A percentile compares a stretch with the other conserved stretches of the same genome.
Evolutionary conservation across 2,888 invertebrate species (phyloP).

Genomic region (Tinea trinotella): DNA sequence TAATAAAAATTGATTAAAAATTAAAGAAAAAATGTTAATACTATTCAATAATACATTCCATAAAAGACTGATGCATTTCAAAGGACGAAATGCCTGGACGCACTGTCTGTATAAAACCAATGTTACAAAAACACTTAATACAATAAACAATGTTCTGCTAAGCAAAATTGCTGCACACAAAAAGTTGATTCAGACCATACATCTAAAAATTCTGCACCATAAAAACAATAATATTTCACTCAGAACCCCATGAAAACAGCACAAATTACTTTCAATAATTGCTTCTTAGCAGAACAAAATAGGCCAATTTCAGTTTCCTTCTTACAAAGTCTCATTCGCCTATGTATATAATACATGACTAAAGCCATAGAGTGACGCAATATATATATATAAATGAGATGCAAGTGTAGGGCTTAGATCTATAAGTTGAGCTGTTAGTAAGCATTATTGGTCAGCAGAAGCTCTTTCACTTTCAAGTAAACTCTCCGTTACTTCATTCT

Average conservation of each 20-base stretch:
- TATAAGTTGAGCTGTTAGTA: slow-evolving; percentile 61
- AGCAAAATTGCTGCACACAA: no score
- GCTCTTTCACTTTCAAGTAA: slow-evolving; percentile 59
- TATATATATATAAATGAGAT: slow-evolving; percentile 52
- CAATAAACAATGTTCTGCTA: no score
- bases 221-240: no score
- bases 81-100: background rate
- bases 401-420: slow-evolving; percentile 61
- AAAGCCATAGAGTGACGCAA: slow-evolving; percentile 51
- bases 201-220: no score
- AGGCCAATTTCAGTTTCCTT: slow-evolving; percentile 43
- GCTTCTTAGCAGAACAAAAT: no score
- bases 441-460: slow-evolving; percentile 53
- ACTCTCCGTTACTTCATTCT: slow-evolving; percentile 51
- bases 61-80: slow-evolving; percentile 32
- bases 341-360: slow-evolving; percentile 13
- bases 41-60: slow-evolving; percentile 62
- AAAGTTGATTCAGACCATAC: no score
- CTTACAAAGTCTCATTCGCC: background rate
- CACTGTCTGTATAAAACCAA: slow-evolving; percentile 21
- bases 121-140: slow-evolving; percentile 43
- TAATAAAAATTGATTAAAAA: slow-evolving; percentile 25
- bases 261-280: no score
- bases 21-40: slow-evolving; percentile 46
- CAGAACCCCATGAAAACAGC: no score